Conservation (phyloP, 2,113 vertebrate species). For the Phalacrocorax carbo region DNA sequence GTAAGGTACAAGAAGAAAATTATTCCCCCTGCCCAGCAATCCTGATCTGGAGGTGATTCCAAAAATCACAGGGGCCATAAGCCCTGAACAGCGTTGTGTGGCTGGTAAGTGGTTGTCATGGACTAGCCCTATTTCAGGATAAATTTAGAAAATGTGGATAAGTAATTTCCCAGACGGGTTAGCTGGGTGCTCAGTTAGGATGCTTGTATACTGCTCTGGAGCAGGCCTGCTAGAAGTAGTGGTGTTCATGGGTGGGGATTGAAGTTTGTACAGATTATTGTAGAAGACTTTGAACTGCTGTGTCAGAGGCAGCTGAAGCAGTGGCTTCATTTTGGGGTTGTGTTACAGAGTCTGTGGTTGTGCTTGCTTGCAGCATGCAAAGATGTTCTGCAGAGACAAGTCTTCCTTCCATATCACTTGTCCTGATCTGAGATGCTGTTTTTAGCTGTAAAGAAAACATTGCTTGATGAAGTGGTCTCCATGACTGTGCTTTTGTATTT, state of each 20-base stretch:
- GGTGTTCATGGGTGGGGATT: background rate
- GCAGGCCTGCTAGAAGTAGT: background rate
- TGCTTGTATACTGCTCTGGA: background rate
- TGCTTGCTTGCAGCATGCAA: accelerated
- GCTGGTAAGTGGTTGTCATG: background rate
- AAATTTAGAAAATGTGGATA: background rate
- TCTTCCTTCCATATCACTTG: background rate
- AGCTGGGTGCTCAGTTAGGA: background rate
- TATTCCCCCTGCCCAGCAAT: background rate
- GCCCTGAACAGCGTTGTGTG: background rate
- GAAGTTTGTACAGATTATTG: background rate
- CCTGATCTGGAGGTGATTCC: background rate
- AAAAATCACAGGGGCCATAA: background rate
- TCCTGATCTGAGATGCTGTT: background rate
- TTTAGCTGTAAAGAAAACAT: background rate
- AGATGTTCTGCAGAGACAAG: background rate
- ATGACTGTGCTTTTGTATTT: background rate
- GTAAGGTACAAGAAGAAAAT: background rate
- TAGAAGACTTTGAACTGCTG: background rate
- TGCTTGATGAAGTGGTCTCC: background rate
- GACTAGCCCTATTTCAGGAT: background rate
- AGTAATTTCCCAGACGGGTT: background rate
- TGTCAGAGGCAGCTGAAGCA: background rate
- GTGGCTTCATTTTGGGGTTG: background rate
- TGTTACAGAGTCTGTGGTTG: background rate